A percentile compares a stretch with the other conserved stretches of the same genome.
phyloP scores from a whole-genome alignment of 2,888 invertebrate species.

The Rhamnusium bicolor region DNA sequence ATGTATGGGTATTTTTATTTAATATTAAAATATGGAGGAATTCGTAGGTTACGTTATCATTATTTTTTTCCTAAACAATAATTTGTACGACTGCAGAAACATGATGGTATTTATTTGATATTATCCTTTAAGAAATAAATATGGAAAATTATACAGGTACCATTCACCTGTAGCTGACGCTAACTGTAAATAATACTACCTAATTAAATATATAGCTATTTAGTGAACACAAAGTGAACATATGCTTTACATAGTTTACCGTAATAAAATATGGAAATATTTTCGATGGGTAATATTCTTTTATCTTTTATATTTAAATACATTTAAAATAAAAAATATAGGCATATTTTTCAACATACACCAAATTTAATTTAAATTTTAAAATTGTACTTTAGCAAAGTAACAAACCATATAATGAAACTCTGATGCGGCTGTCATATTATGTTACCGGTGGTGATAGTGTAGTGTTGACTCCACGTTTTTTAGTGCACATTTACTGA shows the following conservation, averaged over 20 bases:
- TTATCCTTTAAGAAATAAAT: background rate
- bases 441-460: conserved; percentile 25
- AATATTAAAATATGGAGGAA: conserved; percentile 15
- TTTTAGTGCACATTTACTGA: background rate
- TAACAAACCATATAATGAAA: conserved; percentile 18
- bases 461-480: conserved; percentile 22
- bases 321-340: too few relatives aligned
- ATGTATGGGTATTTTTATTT: background rate
- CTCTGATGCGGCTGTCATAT: conserved; percentile 12
- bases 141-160: background rate
- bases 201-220: too few relatives aligned
- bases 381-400: background rate
- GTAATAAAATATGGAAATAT: too few relatives aligned
- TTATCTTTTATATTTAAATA: too few relatives aligned
- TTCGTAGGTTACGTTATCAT: background rate
- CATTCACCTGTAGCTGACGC: background rate
- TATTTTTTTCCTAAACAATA: background rate
- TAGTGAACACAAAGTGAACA: too few relatives aligned
- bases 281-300: too few relatives aligned
- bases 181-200: background rate
- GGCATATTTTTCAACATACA: too few relatives aligned
- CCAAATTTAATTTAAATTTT: background rate
- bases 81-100: background rate
- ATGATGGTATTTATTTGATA: background rate
- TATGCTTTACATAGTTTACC: too few relatives aligned